Evolutionary conservation across 2,797 vertebrate genomes (phyloP), one percentile per base, ranked within the genome.

Genomic region (Sphenodon punctatus): DNA sequence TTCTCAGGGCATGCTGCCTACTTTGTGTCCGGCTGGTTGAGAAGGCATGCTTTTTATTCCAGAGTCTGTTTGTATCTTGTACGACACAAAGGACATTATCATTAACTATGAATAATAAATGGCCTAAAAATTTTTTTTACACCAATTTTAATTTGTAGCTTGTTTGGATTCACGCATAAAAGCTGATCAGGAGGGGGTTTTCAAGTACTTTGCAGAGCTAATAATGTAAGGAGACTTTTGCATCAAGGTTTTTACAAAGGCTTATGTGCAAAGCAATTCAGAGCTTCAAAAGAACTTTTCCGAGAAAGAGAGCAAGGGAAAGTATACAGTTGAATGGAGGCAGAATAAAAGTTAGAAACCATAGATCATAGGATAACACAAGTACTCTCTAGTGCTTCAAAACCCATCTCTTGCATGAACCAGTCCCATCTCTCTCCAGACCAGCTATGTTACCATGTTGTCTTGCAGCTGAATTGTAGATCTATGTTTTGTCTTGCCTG

Each of bases 181-280:
- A 88, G 90, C 79, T 78, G 82, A 65, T 72, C 85, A 41, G 60
- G 36, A 92, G 90, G 71, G 49, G 70, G 59, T 58, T 41, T 22
- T 61, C 32, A 82, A 88, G n/a, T 86, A 59, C 78, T 88, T 79
- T 86, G 86, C 41, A 91, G 90, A 79, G 87, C 74, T 16, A 89
- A 60, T 68, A 90, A 88, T 63, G 23, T 64, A 68, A 69, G 38
- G 39, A 63, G 77, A 60, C n/a, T 77, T 86, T 92, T 71, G 19
- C 49, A 48, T 34, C 77, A 66, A 78, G 39, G 39, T 79, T 91
- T 87, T 85, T 60, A 51, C 76, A 80, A 77, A 88, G 7, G 39
- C 56, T 82, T 80, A 75, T 87, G 49, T 86, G 84, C 45, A 67
- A 89, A 78, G 63, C 68, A 92, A 76, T 68, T 67, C 58, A 43